Percentiles rank a stretch among this genome's conserved stretches.
These are phyloP conservation scores for Spheniscus mendiculus DNA, from an alignment of 2,113 vertebrate species.

Conservation along the genomic window DNA sequence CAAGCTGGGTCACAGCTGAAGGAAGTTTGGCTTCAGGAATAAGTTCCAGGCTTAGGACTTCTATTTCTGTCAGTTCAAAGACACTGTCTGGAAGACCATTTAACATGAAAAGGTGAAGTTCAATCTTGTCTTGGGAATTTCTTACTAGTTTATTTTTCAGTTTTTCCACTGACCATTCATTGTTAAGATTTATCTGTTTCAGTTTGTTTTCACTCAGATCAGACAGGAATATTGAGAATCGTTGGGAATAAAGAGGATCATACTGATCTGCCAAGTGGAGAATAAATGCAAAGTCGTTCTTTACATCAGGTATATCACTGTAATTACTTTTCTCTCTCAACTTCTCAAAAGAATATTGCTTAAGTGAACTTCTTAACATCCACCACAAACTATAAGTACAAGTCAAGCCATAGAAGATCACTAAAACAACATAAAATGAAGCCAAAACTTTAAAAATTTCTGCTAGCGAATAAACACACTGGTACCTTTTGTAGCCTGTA, in stretches of 20 bases:
- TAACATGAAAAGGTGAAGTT: constrained; percentile 83
- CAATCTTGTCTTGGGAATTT: constrained; percentile 81
- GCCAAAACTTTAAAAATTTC: constrained; percentile 84
- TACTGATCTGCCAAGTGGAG: constrained; percentile 86
- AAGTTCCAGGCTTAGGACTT: constrained; percentile 82
- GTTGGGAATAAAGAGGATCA: constrained; percentile 83
- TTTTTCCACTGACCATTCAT: constrained; percentile 82
- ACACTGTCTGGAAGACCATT: constrained; percentile 81
- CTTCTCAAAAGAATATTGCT: constrained; percentile 86
- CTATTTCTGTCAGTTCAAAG: constrained; percentile 82
- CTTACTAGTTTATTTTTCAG: constrained; percentile 78
- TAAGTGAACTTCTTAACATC: constrained; percentile 84
- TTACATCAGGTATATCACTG: constrained; percentile 84
- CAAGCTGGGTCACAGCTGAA: constrained; percentile 73
- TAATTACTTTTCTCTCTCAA: constrained; percentile 84
- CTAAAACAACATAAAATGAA: constrained; percentile 80
- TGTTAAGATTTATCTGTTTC: constrained; percentile 84
- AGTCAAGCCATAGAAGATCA: constrained; percentile 81
- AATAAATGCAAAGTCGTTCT: constrained; percentile 88
- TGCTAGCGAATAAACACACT: constrained; percentile 83
- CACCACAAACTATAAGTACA: constrained; percentile 85
- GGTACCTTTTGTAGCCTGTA: constrained; percentile 82
- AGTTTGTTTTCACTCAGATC: constrained; percentile 85
- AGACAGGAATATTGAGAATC: constrained; percentile 85
- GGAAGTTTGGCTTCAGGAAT: constrained; percentile 83